Evolutionary conservation across 2,113 vertebrate species (phyloP).

Genomic region (Raja brachyura): DNA sequence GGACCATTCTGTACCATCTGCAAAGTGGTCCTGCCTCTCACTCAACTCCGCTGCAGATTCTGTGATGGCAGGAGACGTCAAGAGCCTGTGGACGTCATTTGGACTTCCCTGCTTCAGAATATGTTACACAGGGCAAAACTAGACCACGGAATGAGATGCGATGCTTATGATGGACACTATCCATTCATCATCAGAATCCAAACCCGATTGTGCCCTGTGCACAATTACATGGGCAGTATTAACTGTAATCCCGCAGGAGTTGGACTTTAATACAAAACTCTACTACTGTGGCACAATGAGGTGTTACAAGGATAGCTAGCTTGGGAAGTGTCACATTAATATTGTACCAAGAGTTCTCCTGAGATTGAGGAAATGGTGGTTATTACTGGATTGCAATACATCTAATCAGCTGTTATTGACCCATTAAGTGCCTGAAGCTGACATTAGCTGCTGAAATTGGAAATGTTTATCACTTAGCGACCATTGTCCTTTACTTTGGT

Average conservation of each 20-base stretch:
- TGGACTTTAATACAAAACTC: not conserved
- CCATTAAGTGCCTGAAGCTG: not conserved
- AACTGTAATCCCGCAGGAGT: not conserved
- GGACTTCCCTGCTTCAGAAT: not conserved
- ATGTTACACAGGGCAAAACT: not conserved
- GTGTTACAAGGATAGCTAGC: not conserved
- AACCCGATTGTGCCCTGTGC: not conserved
- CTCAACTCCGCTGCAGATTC: too few relatives aligned
- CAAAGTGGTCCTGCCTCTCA: too few relatives aligned
- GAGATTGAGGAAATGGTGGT: not conserved
- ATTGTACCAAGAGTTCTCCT: not conserved
- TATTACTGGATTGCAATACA: not conserved
- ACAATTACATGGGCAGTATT: not conserved
- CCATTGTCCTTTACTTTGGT: not conserved
- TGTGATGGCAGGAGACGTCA: too few relatives aligned
- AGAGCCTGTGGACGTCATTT: too few relatives aligned
- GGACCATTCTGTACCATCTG: too few relatives aligned
- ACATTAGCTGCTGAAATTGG: not conserved
- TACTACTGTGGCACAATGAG: not conserved
- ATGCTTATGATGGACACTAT: not conserved
- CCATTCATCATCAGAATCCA: not conserved
- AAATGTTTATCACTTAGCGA: not conserved
- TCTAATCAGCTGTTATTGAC: not conserved
- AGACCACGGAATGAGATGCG: too few relatives aligned
- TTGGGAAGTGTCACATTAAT: not conserved